Evolutionary conservation across 2,888 invertebrate genomes (phyloP), one percentile per base, ranked within the genome.

Genomic region (Coenonympha glycerion): DNA sequence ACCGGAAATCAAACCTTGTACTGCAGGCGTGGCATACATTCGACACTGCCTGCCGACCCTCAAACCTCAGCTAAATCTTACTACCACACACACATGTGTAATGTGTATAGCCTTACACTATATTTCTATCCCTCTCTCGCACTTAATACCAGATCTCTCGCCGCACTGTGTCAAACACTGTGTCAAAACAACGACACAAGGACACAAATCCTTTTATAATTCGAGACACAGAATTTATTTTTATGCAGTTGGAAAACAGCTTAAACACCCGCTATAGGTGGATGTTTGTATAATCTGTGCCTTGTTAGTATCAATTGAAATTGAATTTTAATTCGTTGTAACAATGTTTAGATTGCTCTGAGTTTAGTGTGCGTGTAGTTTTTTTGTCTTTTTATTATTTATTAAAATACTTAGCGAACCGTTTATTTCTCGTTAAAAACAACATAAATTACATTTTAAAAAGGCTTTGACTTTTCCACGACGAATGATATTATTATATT

Each of bases 1-100:
- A 11, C 52, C 47, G 47, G 52, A 52, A 52, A 48, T 48, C 52
- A 47, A 52, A 48, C 44, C 47, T 33, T 26, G 28, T 39, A 52
- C 37, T 24, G 40, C 41, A 44, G 52, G 52, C 52, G 47, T 47
- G 52, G 52, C 47, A 31, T 48, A 42, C 28, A 36, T 46, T 46
- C 34, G 39, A 47, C 42, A 42, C 41, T 42, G 42, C 47, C 41
- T 47, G 40, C 40, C 44, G 52, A 47, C 47, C 37, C 31, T 47
- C 51, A 41, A 26, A 39, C 40, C 30, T 39, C 13, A 6, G 19
- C 13, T 22, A 11, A 44, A 44, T 44, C 18, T 44, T 44, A 34
- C 42, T 42, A 39, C 9, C 36, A 5, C 15, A 15, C 31, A 33
- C 9, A 15, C 11, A 9, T 9, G 21, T 19, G 11, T 11, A 9